Base-by-base conservation (phyloP, 2,113 vertebrate species). In the Etheostoma cragini region DNA sequence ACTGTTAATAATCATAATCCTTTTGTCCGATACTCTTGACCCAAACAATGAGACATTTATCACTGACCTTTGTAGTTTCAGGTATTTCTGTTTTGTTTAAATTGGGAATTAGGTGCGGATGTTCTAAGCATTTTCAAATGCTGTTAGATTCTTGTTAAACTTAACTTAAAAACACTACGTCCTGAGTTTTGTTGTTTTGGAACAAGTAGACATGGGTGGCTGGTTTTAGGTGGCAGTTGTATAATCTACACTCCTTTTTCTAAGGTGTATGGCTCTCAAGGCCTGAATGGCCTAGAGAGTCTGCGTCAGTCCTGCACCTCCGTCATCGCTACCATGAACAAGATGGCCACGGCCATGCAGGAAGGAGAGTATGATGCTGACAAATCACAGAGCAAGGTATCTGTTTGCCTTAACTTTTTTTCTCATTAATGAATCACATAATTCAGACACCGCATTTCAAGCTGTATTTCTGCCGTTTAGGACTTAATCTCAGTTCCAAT, bases 281-380 rank as follows among this genome's bases (percentile, higher is more conserved):
- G 96, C 13, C 88, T 96, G 76, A 97, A 92, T 49, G 95, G 96
- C 5, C 94, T 95, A 0, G 97, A 99, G 86, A 96, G 96, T 75
- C 95, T 99, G 87, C 97, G 96, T 2, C 97, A 99, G 94, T 99
- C 98, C 0, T 98, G 98, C 91, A 93, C 61, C 84, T 92, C 97
- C 35, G 95, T 99, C 70, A 97, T 99, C 2, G 93, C 95, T 0
- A 97, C 98, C 70, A 99, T 99, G 98, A 99, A 99, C 95, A 99
- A 99, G 94, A 95, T 98, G 97, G 98, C 98, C 87, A 99, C 98
- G 0, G 98, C 98, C 80, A 99, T 99, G 98, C 98, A 99, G 93
- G 98, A 99, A 90, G 98, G 98, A 1, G 98, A 99, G 78, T 99
- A 98, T 0, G 98, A 99, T 0, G 96, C 97, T 0, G 98, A 99